These are phyloP conservation scores for Macropis europaea DNA, from an alignment of 2,888 invertebrate species.

Conservation along the genomic window DNA sequence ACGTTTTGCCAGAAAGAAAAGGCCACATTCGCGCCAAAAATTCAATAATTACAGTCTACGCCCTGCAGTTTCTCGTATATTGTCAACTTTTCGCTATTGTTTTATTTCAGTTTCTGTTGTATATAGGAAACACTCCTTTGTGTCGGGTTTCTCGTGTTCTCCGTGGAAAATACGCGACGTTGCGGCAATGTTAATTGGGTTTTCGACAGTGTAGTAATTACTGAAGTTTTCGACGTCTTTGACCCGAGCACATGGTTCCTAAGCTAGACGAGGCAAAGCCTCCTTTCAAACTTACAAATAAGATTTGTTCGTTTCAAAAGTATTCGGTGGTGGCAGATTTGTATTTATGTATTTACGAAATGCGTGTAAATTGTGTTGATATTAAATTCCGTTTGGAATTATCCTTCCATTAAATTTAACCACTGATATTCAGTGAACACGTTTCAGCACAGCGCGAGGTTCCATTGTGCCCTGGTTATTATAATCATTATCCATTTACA, in stretches of 20 bases:
- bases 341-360: not conserved
- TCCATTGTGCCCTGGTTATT: conserved; percentile 2
- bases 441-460: not conserved
- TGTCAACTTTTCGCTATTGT: not conserved
- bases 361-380: too few relatives aligned
- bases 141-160: conserved; percentile 1
- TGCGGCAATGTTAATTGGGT: conserved; percentile 32
- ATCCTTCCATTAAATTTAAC: not conserved
- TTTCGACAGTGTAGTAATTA: conserved; percentile 46
- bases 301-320: not conserved
- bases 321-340: not conserved
- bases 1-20: too few relatives aligned
- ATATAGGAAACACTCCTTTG: not conserved
- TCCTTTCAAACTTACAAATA: conserved; percentile 33
- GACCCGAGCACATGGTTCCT: conserved; percentile 18
- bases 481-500: too few relatives aligned
- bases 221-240: conserved; percentile 38
- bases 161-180: conserved; percentile 20
- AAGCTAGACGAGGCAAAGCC: conserved; percentile 52
- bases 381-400: too few relatives aligned
- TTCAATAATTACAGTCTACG: too few relatives aligned
- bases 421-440: not conserved
- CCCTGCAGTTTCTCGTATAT: too few relatives aligned
- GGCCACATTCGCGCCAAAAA: too few relatives aligned
- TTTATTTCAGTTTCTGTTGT: not conserved